Evolutionary conservation across 2,797 vertebrate species (phyloP).

Genomic region (Dendrocincla fuliginosa): DNA sequence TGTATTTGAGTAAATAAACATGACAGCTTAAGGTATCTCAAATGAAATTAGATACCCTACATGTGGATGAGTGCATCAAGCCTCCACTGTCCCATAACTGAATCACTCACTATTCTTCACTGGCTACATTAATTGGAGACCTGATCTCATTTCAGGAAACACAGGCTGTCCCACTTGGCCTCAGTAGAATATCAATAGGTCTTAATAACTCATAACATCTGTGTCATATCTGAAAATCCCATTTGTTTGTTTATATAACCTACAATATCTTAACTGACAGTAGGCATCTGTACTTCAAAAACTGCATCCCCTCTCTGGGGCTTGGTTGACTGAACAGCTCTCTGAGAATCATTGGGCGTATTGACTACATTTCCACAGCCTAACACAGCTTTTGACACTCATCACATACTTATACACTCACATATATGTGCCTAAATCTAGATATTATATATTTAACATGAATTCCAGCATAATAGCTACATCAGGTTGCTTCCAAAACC

Average conservation of each 20-base stretch:
- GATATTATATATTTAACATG: background rate
- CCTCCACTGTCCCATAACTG: background rate
- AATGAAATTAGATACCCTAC: background rate
- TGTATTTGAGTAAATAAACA: background rate
- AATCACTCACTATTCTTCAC: background rate
- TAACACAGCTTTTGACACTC: background rate
- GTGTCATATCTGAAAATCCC: background rate
- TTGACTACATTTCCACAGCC: background rate
- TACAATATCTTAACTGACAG: background rate
- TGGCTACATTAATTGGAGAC: background rate
- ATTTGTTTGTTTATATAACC: background rate
- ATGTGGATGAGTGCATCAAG: accelerated
- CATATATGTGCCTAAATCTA: background rate
- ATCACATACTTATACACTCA: background rate
- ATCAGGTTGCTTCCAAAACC: background rate
- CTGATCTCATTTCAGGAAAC: background rate
- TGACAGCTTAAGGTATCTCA: background rate
- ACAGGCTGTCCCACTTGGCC: background rate
- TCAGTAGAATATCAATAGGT: background rate
- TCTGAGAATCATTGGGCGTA: background rate
- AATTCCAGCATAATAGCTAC: background rate
- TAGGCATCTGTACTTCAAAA: background rate
- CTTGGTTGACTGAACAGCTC: background rate
- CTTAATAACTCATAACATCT: background rate
- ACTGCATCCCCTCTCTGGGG: background rate